Conservation (phyloP, 2,888 invertebrate genomes). For the Epistrophella euchroma region DNA sequence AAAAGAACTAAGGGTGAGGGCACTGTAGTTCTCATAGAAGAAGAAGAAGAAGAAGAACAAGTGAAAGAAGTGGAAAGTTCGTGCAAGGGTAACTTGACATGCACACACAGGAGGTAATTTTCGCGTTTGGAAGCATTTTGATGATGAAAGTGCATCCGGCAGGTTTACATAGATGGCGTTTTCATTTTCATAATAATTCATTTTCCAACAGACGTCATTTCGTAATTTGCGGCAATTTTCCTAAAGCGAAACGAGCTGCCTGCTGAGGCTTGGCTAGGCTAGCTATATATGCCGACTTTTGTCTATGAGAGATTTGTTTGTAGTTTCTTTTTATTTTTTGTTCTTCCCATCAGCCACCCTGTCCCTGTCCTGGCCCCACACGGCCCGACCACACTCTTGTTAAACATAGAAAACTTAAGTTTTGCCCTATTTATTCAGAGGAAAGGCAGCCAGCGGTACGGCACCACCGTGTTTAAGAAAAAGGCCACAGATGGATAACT, state of each 20-base stretch:
- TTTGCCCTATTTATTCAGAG: conserved; percentile 2
- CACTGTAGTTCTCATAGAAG: not conserved
- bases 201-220: conserved; percentile 69
- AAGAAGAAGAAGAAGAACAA: not conserved
- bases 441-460: not conserved
- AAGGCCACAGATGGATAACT: conserved; percentile 43
- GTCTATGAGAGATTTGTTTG: conserved; percentile 43
- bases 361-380: no score
- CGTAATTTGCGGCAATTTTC: conserved; percentile 73
- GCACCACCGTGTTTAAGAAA: not conserved
- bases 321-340: conserved; percentile 9
- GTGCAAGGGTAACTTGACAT: conserved; percentile 75
- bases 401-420: conserved; percentile 2
- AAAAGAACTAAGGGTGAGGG: conserved; percentile 23
- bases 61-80: conserved; percentile 49
- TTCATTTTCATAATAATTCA: conserved; percentile 74
- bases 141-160: conserved; percentile 76
- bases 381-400: not conserved
- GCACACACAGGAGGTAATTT: conserved; percentile 76
- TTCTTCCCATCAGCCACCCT: not conserved
- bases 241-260: conserved; percentile 63
- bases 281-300: conserved; percentile 16
- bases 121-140: conserved; percentile 75
- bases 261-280: conserved; percentile 28
- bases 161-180: conserved; percentile 70